Percentiles rank a stretch among this genome's conserved stretches.
Evolutionary conservation across 2,888 invertebrate genomes (phyloP).

Genomic region (Timandra comae): DNA sequence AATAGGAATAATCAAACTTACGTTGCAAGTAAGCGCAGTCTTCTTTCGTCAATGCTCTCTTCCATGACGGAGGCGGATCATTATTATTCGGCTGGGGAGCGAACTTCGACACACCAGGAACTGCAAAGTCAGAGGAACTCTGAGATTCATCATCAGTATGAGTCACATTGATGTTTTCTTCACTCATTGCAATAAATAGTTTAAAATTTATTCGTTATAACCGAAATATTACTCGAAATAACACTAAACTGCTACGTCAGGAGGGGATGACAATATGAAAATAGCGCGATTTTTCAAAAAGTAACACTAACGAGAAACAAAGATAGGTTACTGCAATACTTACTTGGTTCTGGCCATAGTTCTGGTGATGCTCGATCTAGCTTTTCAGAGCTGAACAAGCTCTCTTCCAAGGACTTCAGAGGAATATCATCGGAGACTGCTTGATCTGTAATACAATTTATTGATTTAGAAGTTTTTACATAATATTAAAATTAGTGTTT

Average conservation of each 20-base stretch:
- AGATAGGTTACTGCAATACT: constrained; percentile 40
- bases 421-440: constrained; percentile 68
- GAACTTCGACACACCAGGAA: constrained; percentile 93
- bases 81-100: constrained; percentile 79
- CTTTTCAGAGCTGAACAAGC: constrained; percentile 91
- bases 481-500: too few species aligned
- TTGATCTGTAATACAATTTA: constrained; percentile 53
- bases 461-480: too few species aligned
- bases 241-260: constrained; percentile 28
- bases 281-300: constrained; percentile 67
- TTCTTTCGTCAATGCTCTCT: constrained; percentile 81
- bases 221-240: constrained; percentile 40
- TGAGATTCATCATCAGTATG: constrained; percentile 42
- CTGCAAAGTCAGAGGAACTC: constrained; percentile 72
- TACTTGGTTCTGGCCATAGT: constrained; percentile 97
- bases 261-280: constrained; percentile 60
- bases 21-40: constrained; percentile 87
- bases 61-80: constrained; percentile 80
- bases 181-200: constrained; percentile 51
- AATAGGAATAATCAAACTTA: constrained; percentile 63
- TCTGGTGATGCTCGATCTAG: constrained; percentile 96
- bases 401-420: constrained; percentile 79
- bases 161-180: constrained; percentile 37
- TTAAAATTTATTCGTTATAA: constrained; percentile 61
- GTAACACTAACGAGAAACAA: too few species aligned